Base-by-base conservation (phyloP, 2,797 vertebrate genomes). In the Sebastes trivittatus region DNA sequence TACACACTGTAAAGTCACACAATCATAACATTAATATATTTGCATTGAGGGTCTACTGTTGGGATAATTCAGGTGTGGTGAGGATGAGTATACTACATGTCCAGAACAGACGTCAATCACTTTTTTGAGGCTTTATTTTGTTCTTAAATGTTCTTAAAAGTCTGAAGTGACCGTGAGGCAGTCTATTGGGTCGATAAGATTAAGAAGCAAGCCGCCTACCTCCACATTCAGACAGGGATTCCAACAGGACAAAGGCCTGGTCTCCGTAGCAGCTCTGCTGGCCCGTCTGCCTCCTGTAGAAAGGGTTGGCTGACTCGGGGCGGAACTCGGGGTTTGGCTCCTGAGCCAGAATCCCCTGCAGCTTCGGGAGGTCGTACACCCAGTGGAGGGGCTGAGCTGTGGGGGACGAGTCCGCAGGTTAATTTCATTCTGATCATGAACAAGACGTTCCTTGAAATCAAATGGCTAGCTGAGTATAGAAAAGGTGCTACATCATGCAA, bases 181-280 rank as follows among this genome's bases (percentile, higher is more conserved):
- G n/a, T 6, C 5, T n/a, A 7, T 2, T 65, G 4, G 0, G 2
- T 58, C 2, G 0, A 18, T 25, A 18, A 30, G 7, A 72, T 55
- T 14, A n/a, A 65, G 58, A 18, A 18, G 8, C 18, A 6, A 42
- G 38, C 38, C 63, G 5, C 64, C 13, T 72, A 96, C 95, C 96
- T 94, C 89, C 93, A 84, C 93, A 95, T 80, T 94, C 90, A 60
- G 94, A 93, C 73, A 96, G 78, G 10, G 94, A 96, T 86, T 96
- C 93, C 62, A 96, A 90, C 75, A 96, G 88, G 42, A 96, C 94
- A 52, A 90, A 95, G 0, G 96, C 93, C 88, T 96, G 95, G 87
- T 96, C 95, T 67, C 96, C 95, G 14, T 96, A 96, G 86, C 95
- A 96, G 72, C 95, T 95, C 93, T 96, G 94, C 80, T 92, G 84